Evolutionary conservation across 2,888 invertebrate species (phyloP).

Genomic region (Drosophila mulleri): DNA sequence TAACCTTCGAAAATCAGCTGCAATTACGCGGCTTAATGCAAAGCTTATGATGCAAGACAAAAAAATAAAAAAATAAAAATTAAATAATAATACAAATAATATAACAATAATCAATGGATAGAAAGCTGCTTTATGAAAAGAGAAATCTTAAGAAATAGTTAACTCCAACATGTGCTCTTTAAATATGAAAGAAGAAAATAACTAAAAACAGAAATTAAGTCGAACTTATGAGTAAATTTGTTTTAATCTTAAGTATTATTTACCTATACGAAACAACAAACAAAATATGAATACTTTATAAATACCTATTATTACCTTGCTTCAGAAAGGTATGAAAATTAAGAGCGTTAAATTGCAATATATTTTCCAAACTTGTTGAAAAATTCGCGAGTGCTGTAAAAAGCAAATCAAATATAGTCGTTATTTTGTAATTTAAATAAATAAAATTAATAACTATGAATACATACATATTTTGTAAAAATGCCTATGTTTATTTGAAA

Average conservation of each 20-base stretch:
- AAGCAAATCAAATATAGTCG: slow-evolving; percentile 80
- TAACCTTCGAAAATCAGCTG: slow-evolving; percentile 23
- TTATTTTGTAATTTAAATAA: slow-evolving; percentile 79
- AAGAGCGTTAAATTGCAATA: slow-evolving; percentile 67
- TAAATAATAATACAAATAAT: neutral
- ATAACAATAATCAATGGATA: neutral
- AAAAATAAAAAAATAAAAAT: too few relatives aligned
- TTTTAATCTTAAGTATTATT: slow-evolving; percentile 80
- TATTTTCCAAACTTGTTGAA: slow-evolving; percentile 65
- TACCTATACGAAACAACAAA: slow-evolving; percentile 56
- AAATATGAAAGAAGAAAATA: slow-evolving; percentile 55
- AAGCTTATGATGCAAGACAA: slow-evolving; percentile 41
- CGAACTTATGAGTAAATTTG: slow-evolving; percentile 74
- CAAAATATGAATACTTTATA: slow-evolving; percentile 35
- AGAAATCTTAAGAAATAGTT: slow-evolving; percentile 42
- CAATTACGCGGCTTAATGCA: slow-evolving; percentile 79
- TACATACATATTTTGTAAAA: slow-evolving; percentile 56
- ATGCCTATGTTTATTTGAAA: slow-evolving; percentile 27
- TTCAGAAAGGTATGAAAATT: slow-evolving; percentile 45
- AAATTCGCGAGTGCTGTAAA: slow-evolving; percentile 69
- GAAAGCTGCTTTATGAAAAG: slow-evolving; percentile 42
- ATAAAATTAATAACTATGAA: slow-evolving; percentile 64
- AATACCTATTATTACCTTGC: slow-evolving; percentile 40
- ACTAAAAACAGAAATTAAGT: slow-evolving; percentile 75
- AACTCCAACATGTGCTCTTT: slow-evolving; percentile 72